Evolutionary conservation across 2,888 invertebrate genomes (phyloP).

Genomic region (Thecophora atra): DNA sequence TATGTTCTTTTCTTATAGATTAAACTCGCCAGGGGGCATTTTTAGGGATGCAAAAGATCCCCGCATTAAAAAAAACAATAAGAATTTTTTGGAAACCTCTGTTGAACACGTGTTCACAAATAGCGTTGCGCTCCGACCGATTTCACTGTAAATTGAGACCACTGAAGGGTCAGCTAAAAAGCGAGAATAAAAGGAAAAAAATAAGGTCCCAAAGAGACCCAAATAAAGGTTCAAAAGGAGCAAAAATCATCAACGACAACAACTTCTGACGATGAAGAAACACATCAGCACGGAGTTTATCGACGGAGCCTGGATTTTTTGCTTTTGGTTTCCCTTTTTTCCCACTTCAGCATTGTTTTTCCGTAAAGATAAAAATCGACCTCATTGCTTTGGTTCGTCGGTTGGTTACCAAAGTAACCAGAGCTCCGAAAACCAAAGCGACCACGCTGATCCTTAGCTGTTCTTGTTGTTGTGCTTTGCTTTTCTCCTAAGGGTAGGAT

Average conservation of each 20-base stretch:
- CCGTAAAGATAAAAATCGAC: conserved; percentile 31
- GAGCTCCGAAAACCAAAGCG: conserved; percentile 17
- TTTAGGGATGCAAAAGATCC: not conserved
- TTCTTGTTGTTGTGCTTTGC: conserved; percentile 3
- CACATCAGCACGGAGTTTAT: not conserved
- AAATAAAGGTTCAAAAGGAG: not conserved
- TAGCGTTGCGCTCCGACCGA: conserved; percentile 21
- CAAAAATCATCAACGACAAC: not conserved
- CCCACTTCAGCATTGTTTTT: not conserved
- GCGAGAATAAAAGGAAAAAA: not conserved
- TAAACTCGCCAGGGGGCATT: conserved; percentile 1
- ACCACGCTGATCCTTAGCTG: not conserved
- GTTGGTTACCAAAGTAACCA: conserved; percentile 30
- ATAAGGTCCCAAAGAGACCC: not conserved
- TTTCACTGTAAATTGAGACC: conserved; percentile 31
- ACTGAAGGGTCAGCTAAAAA: conserved; percentile 21
- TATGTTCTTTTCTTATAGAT: not conserved
- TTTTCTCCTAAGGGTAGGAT: conserved; percentile 8
- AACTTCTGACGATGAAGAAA: not conserved
- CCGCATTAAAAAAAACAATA: not conserved
- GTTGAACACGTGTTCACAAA: conserved; percentile 36
- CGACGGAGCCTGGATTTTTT: not conserved
- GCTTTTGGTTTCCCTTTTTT: not conserved
- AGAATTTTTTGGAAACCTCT: not conserved
- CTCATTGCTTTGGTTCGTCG: conserved; percentile 31